Evolutionary conservation across 2,797 vertebrate species (phyloP).

Genomic region (Ctenopoma kingsleyae): DNA sequence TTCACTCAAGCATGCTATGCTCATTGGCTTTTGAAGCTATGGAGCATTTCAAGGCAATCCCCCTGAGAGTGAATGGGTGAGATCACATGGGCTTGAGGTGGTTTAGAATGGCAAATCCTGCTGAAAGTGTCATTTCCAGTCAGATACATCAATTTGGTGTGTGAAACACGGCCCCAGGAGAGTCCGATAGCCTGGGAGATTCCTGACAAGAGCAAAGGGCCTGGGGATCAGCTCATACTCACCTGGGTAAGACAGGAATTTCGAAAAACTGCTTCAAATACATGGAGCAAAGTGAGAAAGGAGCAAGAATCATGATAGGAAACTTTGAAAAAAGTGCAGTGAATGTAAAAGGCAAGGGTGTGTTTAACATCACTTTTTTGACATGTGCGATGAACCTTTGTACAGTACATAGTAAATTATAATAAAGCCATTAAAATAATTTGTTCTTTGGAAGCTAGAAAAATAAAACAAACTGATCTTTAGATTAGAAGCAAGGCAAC

Average conservation of each 20-base stretch:
- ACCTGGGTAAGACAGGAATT: conserved; percentile 81
- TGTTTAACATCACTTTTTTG: conserved; percentile 24
- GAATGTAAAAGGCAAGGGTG: conserved; percentile 27
- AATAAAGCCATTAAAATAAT: neutral
- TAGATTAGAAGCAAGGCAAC: neutral
- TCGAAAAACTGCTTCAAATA: conserved; percentile 70
- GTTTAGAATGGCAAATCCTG: conserved; percentile 89
- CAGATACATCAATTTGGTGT: conserved; percentile 86
- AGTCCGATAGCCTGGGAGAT: conserved; percentile 82
- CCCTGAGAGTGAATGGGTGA: conserved; percentile 82
- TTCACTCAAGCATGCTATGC: conserved; percentile 74
- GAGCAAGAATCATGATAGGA: conserved; percentile 42
- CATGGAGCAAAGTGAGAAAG: conserved; percentile 52
- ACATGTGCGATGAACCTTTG: conserved; percentile 3
- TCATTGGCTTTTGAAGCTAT: conserved; percentile 83
- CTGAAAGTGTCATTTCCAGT: conserved; percentile 87
- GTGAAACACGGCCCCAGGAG: conserved; percentile 83
- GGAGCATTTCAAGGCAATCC: conserved; percentile 82
- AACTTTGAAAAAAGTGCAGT: conserved; percentile 42
- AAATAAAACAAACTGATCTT: neutral
- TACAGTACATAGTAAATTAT: neutral
- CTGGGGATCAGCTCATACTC: conserved; percentile 78
- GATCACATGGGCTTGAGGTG: conserved; percentile 87
- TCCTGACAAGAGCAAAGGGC: conserved; percentile 83
- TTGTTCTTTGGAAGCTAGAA: neutral